Evolutionary conservation across 92 coral and sea anemone species (phyloP).

Genomic region (Umimayanthus chanpuru): DNA sequence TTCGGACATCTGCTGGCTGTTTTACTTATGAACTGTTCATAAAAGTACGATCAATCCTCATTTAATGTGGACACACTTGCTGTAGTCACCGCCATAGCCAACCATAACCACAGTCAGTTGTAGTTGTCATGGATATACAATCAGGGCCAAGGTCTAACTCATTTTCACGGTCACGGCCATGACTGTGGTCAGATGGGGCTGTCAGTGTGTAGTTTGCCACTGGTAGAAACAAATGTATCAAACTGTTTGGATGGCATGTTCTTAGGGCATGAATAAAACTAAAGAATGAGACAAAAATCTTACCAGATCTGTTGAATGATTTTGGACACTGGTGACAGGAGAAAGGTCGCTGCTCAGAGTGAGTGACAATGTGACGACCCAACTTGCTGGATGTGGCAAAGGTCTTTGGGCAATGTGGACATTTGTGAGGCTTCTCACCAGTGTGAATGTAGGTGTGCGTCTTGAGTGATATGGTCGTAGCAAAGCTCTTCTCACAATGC

Average conservation of each 20-base stretch:
- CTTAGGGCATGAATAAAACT: background rate
- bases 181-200: background rate
- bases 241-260: background rate
- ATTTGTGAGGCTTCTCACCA: conserved; percentile 98
- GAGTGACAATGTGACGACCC: conserved; percentile 98
- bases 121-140: too few species aligned
- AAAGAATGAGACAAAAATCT: background rate
- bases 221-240: background rate
- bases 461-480: conserved; percentile 96
- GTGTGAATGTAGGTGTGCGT: conserved; percentile 99
- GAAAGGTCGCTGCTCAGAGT: conserved; percentile 95
- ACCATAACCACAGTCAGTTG: background rate
- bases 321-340: conserved; percentile 94
- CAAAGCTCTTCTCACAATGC: conserved; percentile 97
- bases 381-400: conserved; percentile 98
- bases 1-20: too few species aligned
- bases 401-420: conserved; percentile 98
- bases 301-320: conserved; percentile 98
- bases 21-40: too few species aligned
- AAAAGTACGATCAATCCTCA: too few species aligned
- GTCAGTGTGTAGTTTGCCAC: background rate
- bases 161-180: background rate
- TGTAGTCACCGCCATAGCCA: too few species aligned
- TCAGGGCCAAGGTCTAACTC: background rate
- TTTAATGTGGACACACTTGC: too few species aligned